Conservation (phyloP, 2,113 vertebrate species). For the Felis chaus region DNA sequence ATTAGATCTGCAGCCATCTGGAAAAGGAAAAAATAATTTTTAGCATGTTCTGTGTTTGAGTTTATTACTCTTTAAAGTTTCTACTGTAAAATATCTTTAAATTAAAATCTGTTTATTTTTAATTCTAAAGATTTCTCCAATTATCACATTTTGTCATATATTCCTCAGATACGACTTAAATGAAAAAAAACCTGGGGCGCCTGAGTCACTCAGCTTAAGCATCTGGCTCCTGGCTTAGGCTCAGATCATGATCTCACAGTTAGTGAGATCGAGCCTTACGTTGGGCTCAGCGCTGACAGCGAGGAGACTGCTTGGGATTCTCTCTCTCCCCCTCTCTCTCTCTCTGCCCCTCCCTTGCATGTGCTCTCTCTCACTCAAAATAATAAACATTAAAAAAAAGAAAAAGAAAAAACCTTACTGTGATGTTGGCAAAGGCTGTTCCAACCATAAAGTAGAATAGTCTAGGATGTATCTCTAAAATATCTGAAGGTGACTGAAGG, state of each 20-base stretch:
- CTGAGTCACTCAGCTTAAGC: no score
- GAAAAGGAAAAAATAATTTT: slow-evolving; percentile 17
- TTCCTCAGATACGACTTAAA: background rate
- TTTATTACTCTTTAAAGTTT: slow-evolving; percentile 27
- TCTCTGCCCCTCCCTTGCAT: no score
- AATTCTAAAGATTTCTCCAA: background rate
- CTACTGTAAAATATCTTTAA: background rate
- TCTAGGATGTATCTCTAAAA: slow-evolving; percentile 93
- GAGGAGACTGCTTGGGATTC: no score
- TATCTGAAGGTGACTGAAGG: slow-evolving; percentile 88
- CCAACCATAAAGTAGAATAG: slow-evolving; percentile 98
- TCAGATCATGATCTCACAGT: no score
- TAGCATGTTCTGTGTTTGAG: background rate
- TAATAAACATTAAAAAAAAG: background rate
- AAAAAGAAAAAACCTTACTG: slow-evolving; percentile 87
- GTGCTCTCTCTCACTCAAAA: no score
- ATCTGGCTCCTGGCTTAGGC: no score
- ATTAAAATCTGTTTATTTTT: slow-evolving; percentile 25
- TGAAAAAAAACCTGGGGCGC: slow-evolving; percentile 72
- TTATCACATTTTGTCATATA: background rate
- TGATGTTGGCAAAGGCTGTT: slow-evolving; percentile 96
- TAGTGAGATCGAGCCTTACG: no score
- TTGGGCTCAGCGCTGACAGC: no score
- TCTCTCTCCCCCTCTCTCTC: no score
- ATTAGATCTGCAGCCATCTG: background rate